phyloP scores from a whole-genome alignment of 2,888 invertebrate genomes.

The Psylliodes chrysocephalus region DNA sequence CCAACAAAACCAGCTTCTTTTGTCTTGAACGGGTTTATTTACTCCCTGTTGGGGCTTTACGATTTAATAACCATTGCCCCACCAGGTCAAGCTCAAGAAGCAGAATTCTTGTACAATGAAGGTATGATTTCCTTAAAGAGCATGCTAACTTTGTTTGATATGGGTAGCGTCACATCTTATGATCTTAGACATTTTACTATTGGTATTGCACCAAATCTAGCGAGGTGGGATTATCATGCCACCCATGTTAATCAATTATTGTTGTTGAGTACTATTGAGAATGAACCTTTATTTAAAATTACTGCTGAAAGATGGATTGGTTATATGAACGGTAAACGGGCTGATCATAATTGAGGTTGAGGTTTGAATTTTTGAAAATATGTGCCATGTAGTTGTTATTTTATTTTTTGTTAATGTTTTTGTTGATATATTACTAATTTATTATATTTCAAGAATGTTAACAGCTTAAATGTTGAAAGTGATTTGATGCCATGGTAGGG shows the following conservation, averaged over 20 bases:
- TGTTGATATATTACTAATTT: not conserved
- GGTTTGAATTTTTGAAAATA: not conserved
- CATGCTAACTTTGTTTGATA: conserved; percentile 91
- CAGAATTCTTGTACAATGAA: conserved; percentile 81
- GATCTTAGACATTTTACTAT: conserved; percentile 94
- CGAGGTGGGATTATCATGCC: conserved; percentile 98
- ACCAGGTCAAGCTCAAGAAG: conserved; percentile 74
- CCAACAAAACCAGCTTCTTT: conserved; percentile 95
- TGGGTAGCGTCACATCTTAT: conserved; percentile 94
- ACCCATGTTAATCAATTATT: conserved; percentile 97
- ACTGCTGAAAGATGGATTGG: conserved; percentile 94
- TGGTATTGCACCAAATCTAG: conserved; percentile 91
- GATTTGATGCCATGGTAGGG: no score
- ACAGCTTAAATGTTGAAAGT: not conserved
- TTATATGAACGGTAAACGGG: conserved; percentile 94
- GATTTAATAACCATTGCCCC: conserved; percentile 89
- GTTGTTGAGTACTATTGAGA: conserved; percentile 85
- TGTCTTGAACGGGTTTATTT: conserved; percentile 98
- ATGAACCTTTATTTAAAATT: conserved; percentile 80
- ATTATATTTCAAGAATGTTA: not conserved
- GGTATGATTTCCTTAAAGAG: conserved; percentile 88
- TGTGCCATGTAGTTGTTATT: conserved; percentile 14
- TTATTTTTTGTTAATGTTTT: not conserved
- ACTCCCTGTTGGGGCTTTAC: conserved; percentile 94
- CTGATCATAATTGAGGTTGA: conserved; percentile 85